Evolutionary conservation across 2,888 invertebrate genomes (phyloP), one percentile per base, ranked within the genome.

Genomic region (Anaspis maculata): DNA sequence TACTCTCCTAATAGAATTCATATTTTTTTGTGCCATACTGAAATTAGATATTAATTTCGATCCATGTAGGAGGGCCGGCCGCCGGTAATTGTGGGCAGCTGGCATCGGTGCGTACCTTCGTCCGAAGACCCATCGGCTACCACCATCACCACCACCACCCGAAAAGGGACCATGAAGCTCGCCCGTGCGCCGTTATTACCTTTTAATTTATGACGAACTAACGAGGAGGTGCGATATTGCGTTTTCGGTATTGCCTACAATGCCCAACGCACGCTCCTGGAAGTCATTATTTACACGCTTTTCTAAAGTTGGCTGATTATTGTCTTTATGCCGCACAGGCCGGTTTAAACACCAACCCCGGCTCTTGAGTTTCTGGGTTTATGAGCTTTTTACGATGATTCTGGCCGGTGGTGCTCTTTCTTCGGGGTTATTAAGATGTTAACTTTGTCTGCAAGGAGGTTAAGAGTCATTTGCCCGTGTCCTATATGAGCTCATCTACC

Each of bases 11-110:
- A 37, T 37, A 32, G 37, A 37, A 37, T 32, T 39, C 32, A n/a
- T n/a, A 24, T 31, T 43, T 41, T 45, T 38, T 36, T 39, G 39
- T 42, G 40, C 33, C 37, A 40, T 42, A 46, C 32, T 34, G 44
- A 52, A 52, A 52, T 49, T 44, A 47, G 48, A 45, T 49, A 47
- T 45, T 50, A 50, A 48, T 50, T 48, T 42, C 39, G 40, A 46
- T 45, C 49, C 44, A 50, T 46, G 47, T 52, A 50, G 48, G 52
- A 48, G 52, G 50, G 46, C 46, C 28, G 16, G 25, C 3, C n/a
- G n/a, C n/a, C 24, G 28, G 40, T 42, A 46, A 45, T 42, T 40
- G 42, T 41, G 33, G 45, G 38, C 49, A 48, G 49, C 44, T 47
- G 49, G 37, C 33, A n/a, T 36, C 27, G 27, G n/a, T n/a, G n/a